phyloP scores from a whole-genome alignment of 2,113 vertebrate species.

The Mixornis gularis region DNA sequence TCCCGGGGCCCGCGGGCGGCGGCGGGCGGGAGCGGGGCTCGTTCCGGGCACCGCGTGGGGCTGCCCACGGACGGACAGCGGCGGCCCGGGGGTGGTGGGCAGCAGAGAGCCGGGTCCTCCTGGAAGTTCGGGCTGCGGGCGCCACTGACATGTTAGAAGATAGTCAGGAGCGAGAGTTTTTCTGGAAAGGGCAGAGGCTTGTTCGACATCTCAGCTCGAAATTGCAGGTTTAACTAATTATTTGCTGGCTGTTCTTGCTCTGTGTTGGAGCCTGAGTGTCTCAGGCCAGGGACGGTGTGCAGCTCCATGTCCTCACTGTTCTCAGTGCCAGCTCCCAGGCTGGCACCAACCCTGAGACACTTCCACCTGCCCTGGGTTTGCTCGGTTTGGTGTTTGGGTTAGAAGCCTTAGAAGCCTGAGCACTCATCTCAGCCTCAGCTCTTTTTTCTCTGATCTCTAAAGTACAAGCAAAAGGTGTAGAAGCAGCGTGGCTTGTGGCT shows the following conservation, averaged over 20 bases:
- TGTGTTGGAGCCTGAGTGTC: rapidly evolving
- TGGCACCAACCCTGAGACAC: not conserved
- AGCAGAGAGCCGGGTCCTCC: rapidly evolving
- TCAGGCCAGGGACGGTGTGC: not conserved
- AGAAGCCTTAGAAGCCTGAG: not conserved
- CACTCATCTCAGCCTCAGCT: rapidly evolving
- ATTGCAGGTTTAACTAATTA: rapidly evolving
- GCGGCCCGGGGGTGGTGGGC: not conserved
- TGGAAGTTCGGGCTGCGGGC: rapidly evolving
- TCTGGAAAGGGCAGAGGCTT: not conserved
- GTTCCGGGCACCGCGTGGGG: not conserved
- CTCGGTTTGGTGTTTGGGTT: rapidly evolving
- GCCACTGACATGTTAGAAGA: rapidly evolving
- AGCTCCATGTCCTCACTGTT: rapidly evolving
- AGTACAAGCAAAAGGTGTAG: rapidly evolving
- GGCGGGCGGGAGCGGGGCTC: not conserved
- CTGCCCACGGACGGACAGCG: rapidly evolving
- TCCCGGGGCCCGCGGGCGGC: not conserved
- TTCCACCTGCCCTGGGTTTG: not conserved
- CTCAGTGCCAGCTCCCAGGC: not conserved
- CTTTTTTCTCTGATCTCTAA: not conserved
- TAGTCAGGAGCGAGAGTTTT: rapidly evolving
- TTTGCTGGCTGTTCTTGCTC: not conserved
- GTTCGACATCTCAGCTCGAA: not conserved
- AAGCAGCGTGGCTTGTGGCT: not conserved